phyloP scores from a whole-genome alignment of 2,113 vertebrate species.

The Picathartes gymnocephalus region DNA sequence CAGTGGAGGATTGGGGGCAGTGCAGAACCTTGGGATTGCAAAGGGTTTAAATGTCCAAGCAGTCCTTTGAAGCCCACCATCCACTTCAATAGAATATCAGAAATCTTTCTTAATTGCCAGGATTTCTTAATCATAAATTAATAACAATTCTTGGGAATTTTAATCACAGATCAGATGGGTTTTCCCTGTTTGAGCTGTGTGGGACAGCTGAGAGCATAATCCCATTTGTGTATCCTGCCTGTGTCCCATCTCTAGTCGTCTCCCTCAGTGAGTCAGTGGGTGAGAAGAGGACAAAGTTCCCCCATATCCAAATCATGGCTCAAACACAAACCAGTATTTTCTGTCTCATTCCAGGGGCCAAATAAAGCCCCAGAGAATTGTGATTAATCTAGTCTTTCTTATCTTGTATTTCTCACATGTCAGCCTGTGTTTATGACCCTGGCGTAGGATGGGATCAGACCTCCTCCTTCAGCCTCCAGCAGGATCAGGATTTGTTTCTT shows the following conservation, averaged over 20 bases:
- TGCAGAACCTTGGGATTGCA: neutral
- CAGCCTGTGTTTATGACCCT: neutral
- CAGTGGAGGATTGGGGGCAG: neutral
- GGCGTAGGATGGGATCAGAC: neutral
- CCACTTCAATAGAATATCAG: neutral
- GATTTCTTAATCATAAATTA: neutral
- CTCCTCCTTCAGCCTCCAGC: neutral
- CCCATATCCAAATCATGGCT: neutral
- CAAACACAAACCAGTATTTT: neutral
- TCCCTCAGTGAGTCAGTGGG: neutral
- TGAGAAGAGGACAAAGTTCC: neutral
- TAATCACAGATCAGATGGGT: neutral
- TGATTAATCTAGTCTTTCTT: neutral
- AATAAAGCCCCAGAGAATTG: neutral
- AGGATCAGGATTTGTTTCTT: neutral
- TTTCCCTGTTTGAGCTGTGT: neutral
- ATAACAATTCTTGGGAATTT: neutral
- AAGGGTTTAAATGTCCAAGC: neutral
- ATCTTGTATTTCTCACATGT: neutral
- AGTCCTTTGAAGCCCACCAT: neutral
- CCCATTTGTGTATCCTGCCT: neutral
- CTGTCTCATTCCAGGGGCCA: neutral
- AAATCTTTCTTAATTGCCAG: neutral
- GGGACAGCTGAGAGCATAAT: neutral
- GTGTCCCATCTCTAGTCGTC: neutral